phyloP scores from a whole-genome alignment of 1,140 invertebrate species.

The Zaprionus camerounensis region DNA sequence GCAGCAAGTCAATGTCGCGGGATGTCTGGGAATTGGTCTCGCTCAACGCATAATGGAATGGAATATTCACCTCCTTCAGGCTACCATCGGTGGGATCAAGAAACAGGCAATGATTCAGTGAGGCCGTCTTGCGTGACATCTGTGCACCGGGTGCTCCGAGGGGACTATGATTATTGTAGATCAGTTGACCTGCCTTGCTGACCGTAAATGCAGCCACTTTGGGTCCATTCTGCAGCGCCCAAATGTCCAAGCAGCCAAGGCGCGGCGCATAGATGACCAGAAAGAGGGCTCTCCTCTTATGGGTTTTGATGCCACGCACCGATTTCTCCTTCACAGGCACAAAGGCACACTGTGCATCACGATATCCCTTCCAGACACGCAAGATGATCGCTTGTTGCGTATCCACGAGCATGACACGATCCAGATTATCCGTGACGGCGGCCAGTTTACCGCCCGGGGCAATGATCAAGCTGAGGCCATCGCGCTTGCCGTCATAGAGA shows the following conservation, averaged over 20 bases:
- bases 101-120: constrained; percentile 89
- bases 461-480: constrained; percentile 89
- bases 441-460: constrained; percentile 93
- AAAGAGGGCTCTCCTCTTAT: constrained; percentile 88
- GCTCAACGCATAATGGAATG: constrained; percentile 95
- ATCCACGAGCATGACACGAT: constrained; percentile 94
- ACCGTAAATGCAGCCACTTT: constrained; percentile 96
- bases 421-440: constrained; percentile 93
- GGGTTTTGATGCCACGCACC: constrained; percentile 77
- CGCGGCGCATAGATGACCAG: constrained; percentile 94
- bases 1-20: constrained; percentile 93
- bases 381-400: constrained; percentile 91
- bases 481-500: constrained; percentile 92
- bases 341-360: constrained; percentile 97
- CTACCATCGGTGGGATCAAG: constrained; percentile 91
- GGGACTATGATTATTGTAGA: constrained; percentile 92
- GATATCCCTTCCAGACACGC: constrained; percentile 96
- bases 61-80: constrained; percentile 92
- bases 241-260: constrained; percentile 93
- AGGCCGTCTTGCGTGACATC: constrained; percentile 85
- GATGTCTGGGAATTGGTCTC: constrained; percentile 94
- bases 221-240: constrained; percentile 93
- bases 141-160: constrained; percentile 84
- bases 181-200: constrained; percentile 91
- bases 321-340: constrained; percentile 85